Percentiles rank a stretch among this genome's conserved stretches.
These are phyloP conservation scores for Zosterops borbonicus DNA, from an alignment of 2,113 vertebrate species.

Conservation along the genomic window DNA sequence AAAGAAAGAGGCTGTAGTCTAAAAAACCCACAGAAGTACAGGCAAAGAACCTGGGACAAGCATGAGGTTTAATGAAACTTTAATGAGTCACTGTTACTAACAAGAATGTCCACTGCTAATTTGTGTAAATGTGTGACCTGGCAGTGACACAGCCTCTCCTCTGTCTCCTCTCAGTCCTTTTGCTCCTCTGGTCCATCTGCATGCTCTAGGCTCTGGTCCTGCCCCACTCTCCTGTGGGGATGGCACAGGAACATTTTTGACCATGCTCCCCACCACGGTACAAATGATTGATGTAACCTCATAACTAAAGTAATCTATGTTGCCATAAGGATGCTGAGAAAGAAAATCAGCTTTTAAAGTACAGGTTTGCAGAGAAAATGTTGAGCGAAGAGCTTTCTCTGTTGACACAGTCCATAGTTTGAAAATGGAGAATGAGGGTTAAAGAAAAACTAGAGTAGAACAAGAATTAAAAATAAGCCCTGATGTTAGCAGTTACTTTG, in stretches of 20 bases:
- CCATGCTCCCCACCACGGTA: not conserved
- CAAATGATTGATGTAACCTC: no score
- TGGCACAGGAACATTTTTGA: not conserved
- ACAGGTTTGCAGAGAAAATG: not conserved
- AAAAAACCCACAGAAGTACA: not conserved
- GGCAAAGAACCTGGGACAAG: not conserved
- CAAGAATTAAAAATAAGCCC: not conserved
- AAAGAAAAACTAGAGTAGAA: not conserved
- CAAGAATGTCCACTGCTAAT: not conserved
- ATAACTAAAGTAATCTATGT: not conserved
- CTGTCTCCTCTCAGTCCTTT: not conserved
- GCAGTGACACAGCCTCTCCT: not conserved
- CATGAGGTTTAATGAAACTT: not conserved
- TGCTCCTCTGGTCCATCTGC: not conserved
- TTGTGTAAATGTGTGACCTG: not conserved
- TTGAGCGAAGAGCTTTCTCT: not conserved
- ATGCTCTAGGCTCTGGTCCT: not conserved
- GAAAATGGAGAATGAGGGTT: not conserved
- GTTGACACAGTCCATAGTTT: not conserved
- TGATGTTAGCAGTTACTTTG: not conserved
- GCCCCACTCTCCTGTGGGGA: rapidly evolving
- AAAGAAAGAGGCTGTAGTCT: not conserved
- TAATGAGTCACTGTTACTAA: not conserved
- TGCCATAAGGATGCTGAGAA: not conserved
- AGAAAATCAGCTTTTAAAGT: not conserved